Base-by-base conservation (phyloP, 2,888 invertebrate species). In the Drosophila glabriapex region DNA sequence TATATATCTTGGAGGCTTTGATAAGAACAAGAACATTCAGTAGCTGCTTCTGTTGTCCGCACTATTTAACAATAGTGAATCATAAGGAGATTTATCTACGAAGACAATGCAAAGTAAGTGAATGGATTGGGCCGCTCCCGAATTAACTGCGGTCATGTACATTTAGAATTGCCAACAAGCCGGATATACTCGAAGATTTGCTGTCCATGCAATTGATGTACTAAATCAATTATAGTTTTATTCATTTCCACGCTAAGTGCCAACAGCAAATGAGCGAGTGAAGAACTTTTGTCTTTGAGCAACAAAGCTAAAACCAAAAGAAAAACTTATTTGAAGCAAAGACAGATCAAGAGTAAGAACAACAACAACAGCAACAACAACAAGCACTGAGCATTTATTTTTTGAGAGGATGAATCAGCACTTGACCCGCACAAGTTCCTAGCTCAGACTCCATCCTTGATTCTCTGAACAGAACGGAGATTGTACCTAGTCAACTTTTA, bases 351-450 rank as follows among this genome's bases (percentile, higher is more conserved):
- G 55, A 41, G 54, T 29, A 74, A 60, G 55, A 58, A 66, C 68
- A 58, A 46, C 78, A 43, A 35, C 22, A 25, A 41, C 29, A 55
- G 54, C n/a, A 33, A 33, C 28, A 49, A 61, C 41, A 61, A 39
- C 37, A 62, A 39, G 28, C 50, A 68, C 73, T 71, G 70, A 69
- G 73, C 73, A 72, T 80, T 86, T 82, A 76, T 78, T 77, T 58
- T 80, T 81, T 78, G 70, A 85, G 89, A 89, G 82, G 85, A 84
- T 84, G 85, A 87, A 85, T 87, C 89, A 80, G 85, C 85, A 87
- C 82, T 85, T 89, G 89, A 86, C 89, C 89, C 79, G 84, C 66
- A 67, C 63, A 64, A 41, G 39, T 28, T 61, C 37, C 12, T 14
- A 33, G 55, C 50, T 50, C 52, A 25, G 54, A 31, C 49, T 74